Base-by-base conservation (phyloP, 2,797 vertebrate genomes). In the Lutjanus argentimaculatus region DNA sequence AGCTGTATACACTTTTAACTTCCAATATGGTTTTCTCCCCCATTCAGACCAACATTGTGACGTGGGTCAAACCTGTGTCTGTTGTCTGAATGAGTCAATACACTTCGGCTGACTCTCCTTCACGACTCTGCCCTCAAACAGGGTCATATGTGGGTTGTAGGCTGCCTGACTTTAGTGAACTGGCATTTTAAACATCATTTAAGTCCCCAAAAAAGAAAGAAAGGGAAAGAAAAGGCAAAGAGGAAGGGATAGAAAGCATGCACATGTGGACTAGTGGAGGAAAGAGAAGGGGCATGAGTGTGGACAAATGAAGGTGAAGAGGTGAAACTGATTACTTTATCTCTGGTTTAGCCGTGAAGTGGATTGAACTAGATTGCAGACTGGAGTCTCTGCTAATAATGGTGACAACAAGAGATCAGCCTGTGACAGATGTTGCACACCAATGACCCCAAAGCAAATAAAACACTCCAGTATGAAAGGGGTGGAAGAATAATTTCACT, bases 301-400 rank as follows among this genome's bases (percentile, higher is more conserved):
- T 59, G 57, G 57, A 55, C 52, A 22, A 59, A 40, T 45, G 4
- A 43, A 75, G 53, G n/a, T 25, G n/a, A 59, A 42, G n/a, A 48
- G 1, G 2, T 49, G 43, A 68, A 62, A 70, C 22, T 36, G 42
- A 46, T 46, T 25, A 66, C 25, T 58, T 48, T 48, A 17, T 57
- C 22, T 46, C 51, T 8, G 12, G 13, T 64, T 64, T 48, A 48
- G 58, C 4, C 7, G 49, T 62, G 57, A 59, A 62, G 40, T 48
- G 11, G 25, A 51, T 42, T 42, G 10, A 57, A 48, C 43, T 42
- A 21, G 53, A 75, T 22, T 22, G 15, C 12, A 22, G 22, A 65
- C 17, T 48, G 10, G 11, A 51, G 15, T 55, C 21, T 55, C 17
- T 64, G 61, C 17, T n/a, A 46, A 46, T n/a, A 46, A 46, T 15